These are phyloP conservation scores for Cynocephalus volans DNA, from an alignment of 2,113 vertebrate genomes.

Conservation along the genomic window DNA sequence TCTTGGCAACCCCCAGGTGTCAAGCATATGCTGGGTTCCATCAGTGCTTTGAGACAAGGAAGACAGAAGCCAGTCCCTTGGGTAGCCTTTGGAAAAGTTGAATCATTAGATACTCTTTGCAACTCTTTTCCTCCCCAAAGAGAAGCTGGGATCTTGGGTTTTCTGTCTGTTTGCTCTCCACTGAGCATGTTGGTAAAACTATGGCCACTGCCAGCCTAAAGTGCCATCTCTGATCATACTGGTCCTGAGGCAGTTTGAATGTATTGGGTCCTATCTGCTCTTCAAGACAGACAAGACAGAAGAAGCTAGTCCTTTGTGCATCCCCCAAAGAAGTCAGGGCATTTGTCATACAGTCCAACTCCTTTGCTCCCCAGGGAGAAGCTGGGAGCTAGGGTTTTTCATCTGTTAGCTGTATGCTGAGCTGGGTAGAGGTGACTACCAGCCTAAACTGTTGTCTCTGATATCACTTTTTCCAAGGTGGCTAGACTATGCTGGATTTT, in stretches of 20 bases:
- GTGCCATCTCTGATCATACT: neutral
- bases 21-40: neutral
- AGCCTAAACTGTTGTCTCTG: neutral
- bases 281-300: neutral
- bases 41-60: neutral
- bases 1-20: neutral
- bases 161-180: neutral
- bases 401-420: neutral
- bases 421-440: neutral
- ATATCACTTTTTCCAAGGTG: neutral
- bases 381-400: neutral
- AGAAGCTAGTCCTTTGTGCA: neutral
- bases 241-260: neutral
- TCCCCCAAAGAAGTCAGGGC: neutral
- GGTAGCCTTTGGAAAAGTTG: neutral
- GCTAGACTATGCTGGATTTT: neutral
- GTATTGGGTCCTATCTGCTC: neutral
- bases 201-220: neutral
- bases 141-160: neutral
- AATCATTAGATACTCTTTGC: neutral
- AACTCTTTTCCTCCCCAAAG: neutral
- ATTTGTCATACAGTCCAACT: neutral
- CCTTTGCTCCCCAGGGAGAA: neutral
- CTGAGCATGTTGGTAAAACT: neutral
- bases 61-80: neutral